Base-by-base conservation (phyloP, 1,140 invertebrate genomes). In the Periplaneta americana region DNA sequence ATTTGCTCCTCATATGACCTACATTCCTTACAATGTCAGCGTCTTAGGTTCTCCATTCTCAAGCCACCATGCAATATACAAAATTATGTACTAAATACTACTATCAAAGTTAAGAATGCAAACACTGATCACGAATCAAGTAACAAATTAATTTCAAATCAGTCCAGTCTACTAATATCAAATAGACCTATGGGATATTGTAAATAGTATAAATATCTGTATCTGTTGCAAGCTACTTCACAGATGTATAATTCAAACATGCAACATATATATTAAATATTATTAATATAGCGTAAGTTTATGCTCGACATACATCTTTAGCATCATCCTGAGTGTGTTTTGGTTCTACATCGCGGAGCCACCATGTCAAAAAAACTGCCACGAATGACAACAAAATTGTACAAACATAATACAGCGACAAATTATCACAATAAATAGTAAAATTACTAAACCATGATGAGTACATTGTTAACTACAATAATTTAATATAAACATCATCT, bases 401-500 rank as follows among this genome's bases (percentile, higher is more conserved):
- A 78, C 81, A 77, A 8, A 83, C 66, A 75, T 83, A 82, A 79
- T 83, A 84, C 74, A 79, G 78, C 22, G 84, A 78, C 74, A 84
- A 82, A 83, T 84, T 84, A 17, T 82, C 80, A 78, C 79, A 83
- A 80, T 81, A 80, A 74, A 83, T 81, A 22, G 79, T 81, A 33
- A 83, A 78, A 80, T 48, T 78, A 78, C 77, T 78, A 10, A 34
- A 39, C 77, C 5, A 78, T n/a, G 48, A 66, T 11, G 48, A 5
- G 48, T 28, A 66, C 48, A 66, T 66, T n/a, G 10, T n/a, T 28
- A 66, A n/a, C 8, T 28, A 66, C 48, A 28, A 66, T n/a, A n/a
- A n/a, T n/a, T n/a, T n/a, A n/a, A n/a, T n/a, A n/a, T n/a, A n/a
- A n/a, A n/a, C n/a, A n/a, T n/a, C n/a, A n/a, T n/a, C n/a, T n/a